A percentile compares a stretch with the other conserved stretches of the same genome.
Evolutionary conservation across 2,797 vertebrate genomes (phyloP).

Genomic region (Avahi laniger): DNA sequence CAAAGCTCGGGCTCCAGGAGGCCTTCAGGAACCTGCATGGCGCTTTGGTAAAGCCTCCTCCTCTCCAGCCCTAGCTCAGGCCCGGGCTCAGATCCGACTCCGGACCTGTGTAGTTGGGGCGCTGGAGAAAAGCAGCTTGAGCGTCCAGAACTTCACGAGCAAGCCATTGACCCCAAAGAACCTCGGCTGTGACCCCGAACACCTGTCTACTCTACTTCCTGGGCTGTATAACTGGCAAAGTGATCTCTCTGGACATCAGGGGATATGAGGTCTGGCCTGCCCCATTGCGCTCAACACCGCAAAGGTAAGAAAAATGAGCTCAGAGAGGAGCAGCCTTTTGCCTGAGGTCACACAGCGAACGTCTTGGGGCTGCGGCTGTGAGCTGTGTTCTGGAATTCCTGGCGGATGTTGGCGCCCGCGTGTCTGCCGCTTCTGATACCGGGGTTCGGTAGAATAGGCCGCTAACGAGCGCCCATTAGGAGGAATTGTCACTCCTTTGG

Average conservation of each 20-base stretch:
- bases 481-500: slow-evolving; percentile 78
- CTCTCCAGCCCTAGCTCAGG: too few species aligned
- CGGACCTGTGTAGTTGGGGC: background rate
- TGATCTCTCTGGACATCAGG: background rate
- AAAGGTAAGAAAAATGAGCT: slow-evolving; percentile 47
- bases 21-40: background rate
- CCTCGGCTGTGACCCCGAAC: background rate
- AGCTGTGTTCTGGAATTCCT: slow-evolving; percentile 56
- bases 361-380: background rate
- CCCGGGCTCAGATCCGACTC: too few species aligned
- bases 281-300: background rate
- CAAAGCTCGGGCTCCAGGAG: background rate
- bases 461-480: slow-evolving; percentile 77
- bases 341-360: slow-evolving; percentile 66
- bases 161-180: background rate
- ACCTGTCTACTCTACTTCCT: background rate
- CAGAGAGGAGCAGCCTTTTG: slow-evolving; percentile 62
- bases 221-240: background rate
- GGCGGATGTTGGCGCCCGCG: slow-evolving; percentile 71
- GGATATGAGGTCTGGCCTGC: background rate
- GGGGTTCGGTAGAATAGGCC: slow-evolving; percentile 72
- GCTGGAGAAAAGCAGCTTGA: background rate
- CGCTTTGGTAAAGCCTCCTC: background rate
- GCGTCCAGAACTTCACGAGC: background rate
- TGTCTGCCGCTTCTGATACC: slow-evolving; percentile 75